Conservation (phyloP, 2,113 vertebrate genomes). For the Archilochus colubris region DNA sequence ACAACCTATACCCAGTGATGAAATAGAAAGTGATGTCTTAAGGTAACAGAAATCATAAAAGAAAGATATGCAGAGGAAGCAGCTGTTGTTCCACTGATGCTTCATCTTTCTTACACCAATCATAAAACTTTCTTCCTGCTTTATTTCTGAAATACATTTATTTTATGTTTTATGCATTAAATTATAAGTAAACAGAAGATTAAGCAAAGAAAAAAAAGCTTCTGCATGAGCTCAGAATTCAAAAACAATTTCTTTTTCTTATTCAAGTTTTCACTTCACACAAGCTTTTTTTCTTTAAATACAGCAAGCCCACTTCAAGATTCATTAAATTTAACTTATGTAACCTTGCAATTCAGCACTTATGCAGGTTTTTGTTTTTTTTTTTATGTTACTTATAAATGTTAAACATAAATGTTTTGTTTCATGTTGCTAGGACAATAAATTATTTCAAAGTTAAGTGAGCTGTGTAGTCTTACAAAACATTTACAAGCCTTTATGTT, state of each 20-base stretch:
- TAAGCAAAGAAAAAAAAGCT: background rate
- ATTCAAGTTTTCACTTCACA: background rate
- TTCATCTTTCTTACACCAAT: background rate
- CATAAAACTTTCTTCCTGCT: background rate
- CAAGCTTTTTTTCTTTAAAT: background rate
- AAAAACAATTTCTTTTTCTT: background rate
- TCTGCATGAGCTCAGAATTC: background rate
- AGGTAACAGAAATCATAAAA: conserved; percentile 31
- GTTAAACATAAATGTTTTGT: background rate
- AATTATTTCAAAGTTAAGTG: conserved; percentile 19
- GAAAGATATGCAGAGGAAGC: conserved; percentile 21
- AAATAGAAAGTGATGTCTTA: conserved; percentile 36
- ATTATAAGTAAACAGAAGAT: background rate
- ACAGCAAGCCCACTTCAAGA: background rate
- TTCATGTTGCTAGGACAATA: conserved; percentile 8
- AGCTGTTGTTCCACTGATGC: conserved; percentile 42
- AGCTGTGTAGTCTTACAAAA: background rate
- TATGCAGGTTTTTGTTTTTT: background rate
- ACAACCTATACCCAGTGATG: background rate
- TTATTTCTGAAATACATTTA: conserved; percentile 6
- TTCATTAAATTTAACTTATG: background rate
- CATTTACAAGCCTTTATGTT: background rate
- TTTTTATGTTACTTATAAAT: background rate
- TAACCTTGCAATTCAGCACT: background rate
- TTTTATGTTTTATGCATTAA: conserved; percentile 7